Percentiles rank a stretch among this genome's conserved stretches.
Evolutionary conservation across 2,888 invertebrate genomes (phyloP).

Genomic region (Tenthredo distinguenda): DNA sequence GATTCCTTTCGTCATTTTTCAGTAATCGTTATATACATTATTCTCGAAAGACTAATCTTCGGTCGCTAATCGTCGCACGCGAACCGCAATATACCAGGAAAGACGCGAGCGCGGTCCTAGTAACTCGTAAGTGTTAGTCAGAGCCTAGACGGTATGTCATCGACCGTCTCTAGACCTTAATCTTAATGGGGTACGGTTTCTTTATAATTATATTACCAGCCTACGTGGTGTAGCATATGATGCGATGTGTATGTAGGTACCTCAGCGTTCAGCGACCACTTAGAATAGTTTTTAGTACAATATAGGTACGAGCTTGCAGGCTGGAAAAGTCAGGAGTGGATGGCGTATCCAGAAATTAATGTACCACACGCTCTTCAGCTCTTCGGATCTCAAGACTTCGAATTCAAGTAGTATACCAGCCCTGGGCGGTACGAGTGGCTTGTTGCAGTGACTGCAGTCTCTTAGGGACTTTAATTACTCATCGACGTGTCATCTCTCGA

Average conservation of each 20-base stretch:
- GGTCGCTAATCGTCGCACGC: background rate
- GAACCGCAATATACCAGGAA: background rate
- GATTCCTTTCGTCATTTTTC: too few species aligned
- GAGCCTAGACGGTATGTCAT: conserved; percentile 32
- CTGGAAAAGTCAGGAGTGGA: too few species aligned
- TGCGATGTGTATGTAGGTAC: background rate
- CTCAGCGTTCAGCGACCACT: background rate
- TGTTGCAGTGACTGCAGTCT: background rate
- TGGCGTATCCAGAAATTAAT: background rate
- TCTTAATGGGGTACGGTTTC: conserved; percentile 42
- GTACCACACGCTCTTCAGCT: background rate
- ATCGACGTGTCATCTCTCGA: background rate
- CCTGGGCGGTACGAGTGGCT: background rate
- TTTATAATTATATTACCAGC: conserved; percentile 38
- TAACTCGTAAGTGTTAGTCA: background rate
- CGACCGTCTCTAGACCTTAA: conserved; percentile 36
- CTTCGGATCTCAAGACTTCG: background rate
- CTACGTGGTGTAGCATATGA: conserved; percentile 4
- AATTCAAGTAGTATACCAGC: conserved; percentile 2
- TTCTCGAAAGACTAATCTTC: background rate
- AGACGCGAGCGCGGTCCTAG: background rate
- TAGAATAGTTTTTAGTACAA: background rate
- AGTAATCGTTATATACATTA: background rate
- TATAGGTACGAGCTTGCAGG: background rate
- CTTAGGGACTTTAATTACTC: background rate